These are phyloP conservation scores for Drosophila anomalata DNA, from an alignment of 2,888 invertebrate genomes.

Conservation along the genomic window DNA sequence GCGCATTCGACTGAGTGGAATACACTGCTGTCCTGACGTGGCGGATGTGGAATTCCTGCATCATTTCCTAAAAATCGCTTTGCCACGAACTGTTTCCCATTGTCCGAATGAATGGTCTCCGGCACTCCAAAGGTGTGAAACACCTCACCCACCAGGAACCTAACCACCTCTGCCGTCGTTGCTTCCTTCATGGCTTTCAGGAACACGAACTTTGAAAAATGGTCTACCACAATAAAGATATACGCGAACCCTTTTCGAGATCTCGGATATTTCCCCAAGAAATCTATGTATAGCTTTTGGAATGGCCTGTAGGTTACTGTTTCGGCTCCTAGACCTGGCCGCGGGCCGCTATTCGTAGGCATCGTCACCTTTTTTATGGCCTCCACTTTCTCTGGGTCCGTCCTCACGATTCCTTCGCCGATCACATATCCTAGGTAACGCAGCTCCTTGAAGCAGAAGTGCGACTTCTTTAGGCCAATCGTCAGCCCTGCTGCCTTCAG, in stretches of 20 bases:
- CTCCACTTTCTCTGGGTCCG: no score
- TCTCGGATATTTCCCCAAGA: no score
- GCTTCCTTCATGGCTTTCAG: constrained; percentile 4
- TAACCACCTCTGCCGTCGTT: constrained; percentile 6
- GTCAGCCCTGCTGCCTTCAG: no score
- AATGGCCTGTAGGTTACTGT: no score
- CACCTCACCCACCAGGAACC: not conserved
- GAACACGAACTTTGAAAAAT: not conserved
- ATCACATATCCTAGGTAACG: no score
- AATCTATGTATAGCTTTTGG: no score
- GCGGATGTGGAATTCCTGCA: not conserved
- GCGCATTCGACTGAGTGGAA: constrained; percentile 2
- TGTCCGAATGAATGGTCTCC: not conserved
- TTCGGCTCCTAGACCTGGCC: no score
- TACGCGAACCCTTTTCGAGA: not conserved
- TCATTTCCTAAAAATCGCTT: not conserved
- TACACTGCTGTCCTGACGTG: not conserved
- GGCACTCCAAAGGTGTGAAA: constrained; percentile 7
- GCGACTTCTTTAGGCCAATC: no score
- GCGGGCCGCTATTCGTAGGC: no score
- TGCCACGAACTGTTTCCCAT: constrained; percentile 12
- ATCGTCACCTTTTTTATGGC: no score
- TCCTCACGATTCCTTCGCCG: no score
- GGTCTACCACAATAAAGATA: not conserved
- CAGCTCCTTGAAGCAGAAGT: no score